Evolutionary conservation across 2,888 invertebrate genomes (phyloP), one percentile per base, ranked within the genome.

Genomic region (Beris chalybata): DNA sequence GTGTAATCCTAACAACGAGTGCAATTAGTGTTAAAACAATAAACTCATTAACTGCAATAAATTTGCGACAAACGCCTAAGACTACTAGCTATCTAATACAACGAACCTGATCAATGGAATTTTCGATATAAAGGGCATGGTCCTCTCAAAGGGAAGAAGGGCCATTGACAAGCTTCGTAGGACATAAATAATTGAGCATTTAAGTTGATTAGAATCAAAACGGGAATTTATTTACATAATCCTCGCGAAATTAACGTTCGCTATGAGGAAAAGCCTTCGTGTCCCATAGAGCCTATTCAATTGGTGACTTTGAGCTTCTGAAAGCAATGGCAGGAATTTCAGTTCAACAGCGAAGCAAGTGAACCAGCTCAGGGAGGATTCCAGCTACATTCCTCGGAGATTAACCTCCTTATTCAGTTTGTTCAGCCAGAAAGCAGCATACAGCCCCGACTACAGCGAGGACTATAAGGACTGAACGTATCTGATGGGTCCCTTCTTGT

Each of bases 141-240:
- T 69, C 61, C 57, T 65, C 31, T 44, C 47, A 69, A 67, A 57
- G 65, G 65, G 32, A 29, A 38, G 55, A 55, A 7, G 38, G 38
- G 11, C 50, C 12, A 15, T 52, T 32, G 44, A 53, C 45, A 45
- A 31, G 44, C 50, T 52, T 48, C 45, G 63, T 69, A 61, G 38
- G 53, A 69, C 66, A 69, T 71, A 70, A 69, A 71, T 70, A 70
- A 71, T 69, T 67, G 70, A 71, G 69, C 67, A 67, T 71, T 71
- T 70, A 69, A 70, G 67, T 71, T 71, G 65, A 71, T 71, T 71
- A 70, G 67, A 71, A 71, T 71, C 70, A 69, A 71, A 71, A 59
- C 66, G 67, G 65, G 70, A 71, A 69, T 69, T 68, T 67, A 71
- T 71, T 70, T 71, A 53, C 67, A 71, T 70, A 71, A 71, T 71